A percentile compares a stretch with the other conserved stretches of the same genome.
Evolutionary conservation across 2,113 vertebrate genomes (phyloP).

Genomic region (Neoarius graeffei): DNA sequence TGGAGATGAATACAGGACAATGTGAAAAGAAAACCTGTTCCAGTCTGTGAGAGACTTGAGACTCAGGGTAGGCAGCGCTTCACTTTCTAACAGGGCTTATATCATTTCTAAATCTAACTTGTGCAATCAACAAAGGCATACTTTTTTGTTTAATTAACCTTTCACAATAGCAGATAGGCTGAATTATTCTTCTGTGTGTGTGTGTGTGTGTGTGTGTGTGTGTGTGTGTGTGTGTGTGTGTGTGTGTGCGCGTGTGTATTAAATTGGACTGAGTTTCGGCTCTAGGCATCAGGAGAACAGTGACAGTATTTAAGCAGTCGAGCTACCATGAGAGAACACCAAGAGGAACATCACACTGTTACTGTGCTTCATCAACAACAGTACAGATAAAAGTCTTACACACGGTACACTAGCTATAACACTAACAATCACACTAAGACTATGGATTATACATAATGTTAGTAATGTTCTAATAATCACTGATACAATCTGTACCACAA

Average conservation of each 20-base stretch:
- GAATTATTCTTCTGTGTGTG: not conserved
- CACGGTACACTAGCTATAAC: not conserved
- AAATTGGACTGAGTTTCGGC: conserved; percentile 7
- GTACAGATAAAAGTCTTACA: not conserved
- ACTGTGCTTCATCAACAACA: not conserved
- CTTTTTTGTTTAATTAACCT: not conserved
- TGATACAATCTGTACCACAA: not conserved
- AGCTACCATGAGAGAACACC: not conserved
- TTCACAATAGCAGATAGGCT: not conserved
- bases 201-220: not conserved
- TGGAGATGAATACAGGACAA: not conserved
- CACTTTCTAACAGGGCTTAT: not conserved
- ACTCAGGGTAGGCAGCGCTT: not conserved
- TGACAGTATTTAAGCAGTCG: not conserved
- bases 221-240: not conserved
- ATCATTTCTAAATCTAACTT: not conserved
- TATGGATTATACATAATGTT: too few relatives aligned
- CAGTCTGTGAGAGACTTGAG: not conserved
- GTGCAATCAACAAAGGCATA: not conserved
- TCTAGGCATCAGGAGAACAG: not conserved
- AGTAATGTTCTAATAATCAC: not conserved
- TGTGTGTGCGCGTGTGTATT: not conserved
- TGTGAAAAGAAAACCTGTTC: not conserved
- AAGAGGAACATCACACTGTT: not conserved
- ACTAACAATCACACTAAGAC: not conserved